Percentiles rank a stretch among this genome's conserved stretches.
phyloP scores from a whole-genome alignment of 1,140 invertebrate species.

The Anadara kagoshimensis region DNA sequence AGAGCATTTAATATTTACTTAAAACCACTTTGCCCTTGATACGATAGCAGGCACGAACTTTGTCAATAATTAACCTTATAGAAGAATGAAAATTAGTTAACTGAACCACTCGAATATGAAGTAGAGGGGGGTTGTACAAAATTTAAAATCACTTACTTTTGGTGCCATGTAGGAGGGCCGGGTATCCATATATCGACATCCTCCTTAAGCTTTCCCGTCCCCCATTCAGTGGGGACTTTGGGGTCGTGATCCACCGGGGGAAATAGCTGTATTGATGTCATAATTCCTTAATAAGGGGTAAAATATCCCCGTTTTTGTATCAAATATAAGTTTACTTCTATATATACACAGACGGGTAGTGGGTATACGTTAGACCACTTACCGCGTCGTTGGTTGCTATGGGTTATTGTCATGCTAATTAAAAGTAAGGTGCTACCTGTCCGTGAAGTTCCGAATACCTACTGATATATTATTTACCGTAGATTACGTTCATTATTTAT shows the following conservation, averaged over 20 bases:
- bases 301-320: slow-evolving; percentile 4
- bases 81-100: too few relatives aligned
- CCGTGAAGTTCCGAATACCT: too few relatives aligned
- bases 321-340: slow-evolving; percentile 15
- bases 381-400: slow-evolving; percentile 32
- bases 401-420: slow-evolving; percentile 35
- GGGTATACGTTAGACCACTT: not conserved
- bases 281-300: slow-evolving; percentile 22
- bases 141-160: slow-evolving; percentile 44
- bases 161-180: slow-evolving; percentile 48
- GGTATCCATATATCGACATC: slow-evolving; percentile 45
- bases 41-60: too few relatives aligned
- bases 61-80: too few relatives aligned
- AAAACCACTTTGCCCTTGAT: too few relatives aligned
- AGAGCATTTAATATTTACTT: too few relatives aligned
- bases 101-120: too few relatives aligned
- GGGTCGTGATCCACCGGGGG: slow-evolving; percentile 27
- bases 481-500: too few relatives aligned
- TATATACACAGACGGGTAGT: slow-evolving; percentile 6
- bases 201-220: slow-evolving; percentile 48
- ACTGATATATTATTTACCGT: too few relatives aligned
- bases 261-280: slow-evolving; percentile 52
- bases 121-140: slow-evolving; percentile 8
- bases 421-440: not conserved
- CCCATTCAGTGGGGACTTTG: slow-evolving; percentile 52